Conservation (phyloP, 1,140 invertebrate genomes). For the Akabosia matsudoensis region DNA sequence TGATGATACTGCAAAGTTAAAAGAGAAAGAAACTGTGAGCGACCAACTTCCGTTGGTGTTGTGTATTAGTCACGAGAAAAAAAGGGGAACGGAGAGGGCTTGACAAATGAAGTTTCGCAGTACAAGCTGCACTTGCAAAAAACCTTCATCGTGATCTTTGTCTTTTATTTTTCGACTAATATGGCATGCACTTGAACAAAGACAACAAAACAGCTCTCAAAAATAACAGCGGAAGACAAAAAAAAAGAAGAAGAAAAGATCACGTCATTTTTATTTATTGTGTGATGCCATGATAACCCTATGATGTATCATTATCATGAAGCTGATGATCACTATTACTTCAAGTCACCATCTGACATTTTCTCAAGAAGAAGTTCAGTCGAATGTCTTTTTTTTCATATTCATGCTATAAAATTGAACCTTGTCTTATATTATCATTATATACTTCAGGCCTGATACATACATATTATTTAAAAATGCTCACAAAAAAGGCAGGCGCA, state of each 20-base stretch:
- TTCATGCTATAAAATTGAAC: too few relatives aligned
- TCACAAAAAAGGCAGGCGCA: too few relatives aligned
- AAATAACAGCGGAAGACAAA: background rate
- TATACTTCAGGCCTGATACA: too few relatives aligned
- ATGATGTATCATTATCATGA: conserved; percentile 8
- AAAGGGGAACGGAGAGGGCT: too few relatives aligned
- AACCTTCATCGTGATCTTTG: background rate
- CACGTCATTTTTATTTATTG: conserved; percentile 17
- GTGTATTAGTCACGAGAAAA: too few relatives aligned
- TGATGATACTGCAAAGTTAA: too few relatives aligned
- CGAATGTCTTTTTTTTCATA: background rate
- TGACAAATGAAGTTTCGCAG: too few relatives aligned
- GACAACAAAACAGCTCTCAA: background rate
- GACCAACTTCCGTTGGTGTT: too few relatives aligned
- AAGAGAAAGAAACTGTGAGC: too few relatives aligned
- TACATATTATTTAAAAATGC: too few relatives aligned
- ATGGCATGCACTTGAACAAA: background rate
- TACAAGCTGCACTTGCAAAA: too few relatives aligned
- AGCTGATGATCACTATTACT: conserved; percentile 10
- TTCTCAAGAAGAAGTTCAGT: background rate
- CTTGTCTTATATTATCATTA: too few relatives aligned
- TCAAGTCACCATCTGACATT: conserved; percentile 19
- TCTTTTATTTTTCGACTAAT: background rate
- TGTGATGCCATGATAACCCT: background rate
- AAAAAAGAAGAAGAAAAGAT: background rate